phyloP scores from a whole-genome alignment of 2,888 invertebrate species.

The Sericinus montela region DNA sequence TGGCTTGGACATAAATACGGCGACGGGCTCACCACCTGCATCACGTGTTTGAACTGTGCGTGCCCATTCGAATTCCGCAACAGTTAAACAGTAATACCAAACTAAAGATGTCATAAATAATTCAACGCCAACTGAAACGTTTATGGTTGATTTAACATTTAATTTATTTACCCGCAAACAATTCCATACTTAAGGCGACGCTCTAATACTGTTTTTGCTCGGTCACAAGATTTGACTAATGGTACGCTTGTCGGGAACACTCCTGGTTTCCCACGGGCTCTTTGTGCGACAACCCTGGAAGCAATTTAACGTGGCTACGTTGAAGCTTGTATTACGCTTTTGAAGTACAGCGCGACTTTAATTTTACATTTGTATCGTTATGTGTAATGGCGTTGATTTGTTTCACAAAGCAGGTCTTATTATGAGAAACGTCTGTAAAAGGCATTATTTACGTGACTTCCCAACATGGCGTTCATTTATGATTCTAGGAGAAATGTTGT shows the following conservation, averaged over 20 bases:
- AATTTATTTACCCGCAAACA: conserved; percentile 30
- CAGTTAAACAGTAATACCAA: conserved; percentile 17
- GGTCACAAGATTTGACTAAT: conserved; percentile 69
- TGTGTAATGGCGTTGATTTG: conserved; percentile 8
- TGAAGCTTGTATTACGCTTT: conserved; percentile 16
- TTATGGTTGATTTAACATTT: conserved; percentile 26
- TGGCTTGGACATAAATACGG: too few species aligned
- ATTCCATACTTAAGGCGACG: conserved; percentile 29
- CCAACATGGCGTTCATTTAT: too few species aligned
- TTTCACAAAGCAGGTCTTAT: conserved; percentile 4
- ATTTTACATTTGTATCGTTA: conserved; percentile 16
- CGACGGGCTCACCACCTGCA: too few species aligned
- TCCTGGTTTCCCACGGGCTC: conserved; percentile 50
- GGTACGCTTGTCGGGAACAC: conserved; percentile 50
- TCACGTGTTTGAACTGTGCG: conserved; percentile 6
- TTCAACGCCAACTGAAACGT: conserved; percentile 17
- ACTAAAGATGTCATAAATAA: conserved; percentile 20
- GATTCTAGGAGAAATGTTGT: too few species aligned
- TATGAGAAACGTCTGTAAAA: background rate
- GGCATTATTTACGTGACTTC: too few species aligned
- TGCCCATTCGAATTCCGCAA: conserved; percentile 1
- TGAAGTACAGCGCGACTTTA: conserved; percentile 15
- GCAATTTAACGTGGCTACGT: conserved; percentile 34
- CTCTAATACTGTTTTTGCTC: conserved; percentile 48
- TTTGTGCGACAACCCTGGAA: conserved; percentile 27